A percentile compares a stretch with the other conserved stretches of the same genome.
phyloP scores from a whole-genome alignment of 2,888 invertebrate species.

The Drosophila pegasa region DNA sequence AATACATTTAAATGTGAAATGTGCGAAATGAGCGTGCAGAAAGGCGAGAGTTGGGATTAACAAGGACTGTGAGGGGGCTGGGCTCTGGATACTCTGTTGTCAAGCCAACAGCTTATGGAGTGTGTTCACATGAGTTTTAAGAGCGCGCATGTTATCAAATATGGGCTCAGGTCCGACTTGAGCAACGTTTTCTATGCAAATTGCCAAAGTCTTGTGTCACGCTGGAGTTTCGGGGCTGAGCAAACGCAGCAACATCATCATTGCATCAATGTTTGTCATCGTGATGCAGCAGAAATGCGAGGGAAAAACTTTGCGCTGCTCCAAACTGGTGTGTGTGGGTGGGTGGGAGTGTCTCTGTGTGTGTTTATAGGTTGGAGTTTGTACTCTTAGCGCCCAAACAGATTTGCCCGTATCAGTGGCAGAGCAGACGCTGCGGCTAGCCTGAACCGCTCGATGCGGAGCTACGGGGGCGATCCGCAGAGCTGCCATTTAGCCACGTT shows the following conservation, averaged over 20 bases:
- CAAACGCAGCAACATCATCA: slow-evolving; percentile 29
- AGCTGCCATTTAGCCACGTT: slow-evolving; percentile 63
- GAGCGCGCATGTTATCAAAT: neutral
- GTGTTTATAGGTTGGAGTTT: slow-evolving; percentile 10
- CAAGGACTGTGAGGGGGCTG: no score
- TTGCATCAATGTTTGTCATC: slow-evolving; percentile 39
- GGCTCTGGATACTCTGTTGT: neutral
- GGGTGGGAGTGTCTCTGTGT: neutral
- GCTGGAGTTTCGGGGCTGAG: slow-evolving; percentile 12
- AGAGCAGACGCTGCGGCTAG: slow-evolving; percentile 47
- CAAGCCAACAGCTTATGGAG: neutral
- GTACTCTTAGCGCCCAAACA: slow-evolving; percentile 53
- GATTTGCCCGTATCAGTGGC: slow-evolving; percentile 64
- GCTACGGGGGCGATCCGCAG: neutral
- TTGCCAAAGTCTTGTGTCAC: slow-evolving; percentile 36
- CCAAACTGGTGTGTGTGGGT: neutral
- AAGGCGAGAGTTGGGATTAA: neutral
- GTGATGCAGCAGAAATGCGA: slow-evolving; percentile 40
- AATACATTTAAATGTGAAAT: neutral
- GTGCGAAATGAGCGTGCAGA: neutral
- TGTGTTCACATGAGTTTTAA: neutral
- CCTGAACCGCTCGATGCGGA: slow-evolving; percentile 10
- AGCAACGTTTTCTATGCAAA: slow-evolving; percentile 36
- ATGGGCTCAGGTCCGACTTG: neutral
- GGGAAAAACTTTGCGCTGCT: slow-evolving; percentile 23